Evolutionary conservation across 2,888 invertebrate species (phyloP).

Genomic region (Heliconius hortense): DNA sequence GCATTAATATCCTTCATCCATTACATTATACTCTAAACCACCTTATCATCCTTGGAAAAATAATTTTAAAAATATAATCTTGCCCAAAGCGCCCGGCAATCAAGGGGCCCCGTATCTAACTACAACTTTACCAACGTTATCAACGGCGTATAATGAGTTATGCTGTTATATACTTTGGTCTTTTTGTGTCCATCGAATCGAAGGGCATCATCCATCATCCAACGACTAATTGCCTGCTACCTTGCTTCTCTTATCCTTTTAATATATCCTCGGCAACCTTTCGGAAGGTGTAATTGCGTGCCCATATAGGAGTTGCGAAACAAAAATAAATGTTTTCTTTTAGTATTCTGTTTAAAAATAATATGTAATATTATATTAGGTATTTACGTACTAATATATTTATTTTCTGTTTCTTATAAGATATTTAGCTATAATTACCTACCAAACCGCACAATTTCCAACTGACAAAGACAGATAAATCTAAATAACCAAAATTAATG

Average conservation of each 20-base stretch:
- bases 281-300: slow-evolving; percentile 71
- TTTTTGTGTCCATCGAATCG: slow-evolving; percentile 75
- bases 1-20: slow-evolving; percentile 9
- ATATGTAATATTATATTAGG: background rate
- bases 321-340: slow-evolving; percentile 24
- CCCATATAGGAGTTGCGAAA: slow-evolving; percentile 58
- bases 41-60: slow-evolving; percentile 38
- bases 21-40: slow-evolving; percentile 26
- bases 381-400: background rate
- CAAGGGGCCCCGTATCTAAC: slow-evolving; percentile 71
- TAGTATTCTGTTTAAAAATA: background rate
- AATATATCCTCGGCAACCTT: slow-evolving; percentile 74
- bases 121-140: slow-evolving; percentile 75
- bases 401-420: no score
- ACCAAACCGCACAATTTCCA: background rate
- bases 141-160: slow-evolving; percentile 79
- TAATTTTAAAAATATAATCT: slow-evolving; percentile 63
- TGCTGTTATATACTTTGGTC: slow-evolving; percentile 61
- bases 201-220: slow-evolving; percentile 77
- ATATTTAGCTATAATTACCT: background rate
- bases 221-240: slow-evolving; percentile 80
- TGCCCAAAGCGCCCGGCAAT: slow-evolving; percentile 57
- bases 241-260: slow-evolving; percentile 77
- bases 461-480: background rate
- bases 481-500: background rate